phyloP scores from a whole-genome alignment of 2,797 vertebrate species.

The Geotrypetes seraphini region DNA sequence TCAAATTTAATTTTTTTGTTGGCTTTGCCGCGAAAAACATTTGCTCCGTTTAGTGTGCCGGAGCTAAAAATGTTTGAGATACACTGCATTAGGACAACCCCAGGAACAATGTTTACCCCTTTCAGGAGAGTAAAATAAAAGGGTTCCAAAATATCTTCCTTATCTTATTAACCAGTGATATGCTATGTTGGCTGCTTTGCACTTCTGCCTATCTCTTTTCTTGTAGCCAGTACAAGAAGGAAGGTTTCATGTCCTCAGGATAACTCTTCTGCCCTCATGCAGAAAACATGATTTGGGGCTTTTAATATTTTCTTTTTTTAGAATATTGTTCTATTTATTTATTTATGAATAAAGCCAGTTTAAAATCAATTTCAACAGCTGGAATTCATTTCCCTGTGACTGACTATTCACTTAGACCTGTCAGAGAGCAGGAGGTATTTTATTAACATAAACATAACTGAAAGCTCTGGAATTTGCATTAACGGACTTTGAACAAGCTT shows the following conservation, averaged over 20 bases:
- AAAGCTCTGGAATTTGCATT: constrained; percentile 59
- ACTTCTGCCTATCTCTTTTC: constrained; percentile 35
- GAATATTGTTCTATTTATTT: constrained; percentile 11
- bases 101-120: too few species aligned
- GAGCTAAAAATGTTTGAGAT: too few species aligned
- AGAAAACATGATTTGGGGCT: constrained; percentile 38
- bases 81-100: too few species aligned
- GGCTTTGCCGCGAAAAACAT: too few species aligned
- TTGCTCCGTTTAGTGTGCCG: too few species aligned
- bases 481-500: constrained; percentile 55
- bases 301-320: constrained; percentile 21
- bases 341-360: constrained; percentile 42
- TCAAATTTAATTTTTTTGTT: too few species aligned
- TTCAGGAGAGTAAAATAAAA: too few species aligned
- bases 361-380: constrained; percentile 54
- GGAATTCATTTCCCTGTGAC: constrained; percentile 55
- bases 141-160: too few species aligned
- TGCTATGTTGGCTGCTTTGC: too few species aligned
- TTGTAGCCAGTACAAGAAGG: constrained; percentile 36
- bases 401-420: constrained; percentile 50
- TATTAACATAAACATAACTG: constrained; percentile 60
- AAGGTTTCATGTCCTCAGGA: constrained; percentile 38
- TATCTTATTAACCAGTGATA: too few species aligned
- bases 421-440: constrained; percentile 46
- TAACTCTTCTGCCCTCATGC: constrained; percentile 27